Base-by-base conservation (phyloP, 2,888 invertebrate genomes). In the Macrophya alboannulata region DNA sequence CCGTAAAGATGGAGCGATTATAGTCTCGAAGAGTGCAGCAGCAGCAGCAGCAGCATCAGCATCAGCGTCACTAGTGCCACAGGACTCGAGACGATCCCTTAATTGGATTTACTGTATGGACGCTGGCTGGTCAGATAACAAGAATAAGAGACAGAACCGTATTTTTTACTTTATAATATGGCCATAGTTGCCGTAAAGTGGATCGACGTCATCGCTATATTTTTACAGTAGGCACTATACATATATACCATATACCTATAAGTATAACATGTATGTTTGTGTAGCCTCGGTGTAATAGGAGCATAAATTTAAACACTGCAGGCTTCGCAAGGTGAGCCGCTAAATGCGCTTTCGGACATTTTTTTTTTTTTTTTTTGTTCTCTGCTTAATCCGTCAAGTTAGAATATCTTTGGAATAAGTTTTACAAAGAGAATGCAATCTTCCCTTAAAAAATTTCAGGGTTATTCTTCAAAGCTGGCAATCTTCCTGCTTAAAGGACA, bases 41-140 rank as follows among this genome's bases (percentile, higher is more conserved):
- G 40, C n/a, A 45, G 45, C 45, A 45, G 45, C 43, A 45, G 43
- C 43, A 8, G 43, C 43, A 45, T 8, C 9, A 45, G 43, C 2
- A 51, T 17, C 55, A 55, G n/a, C 8, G 17, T n/a, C 17, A n/a
- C 8, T n/a, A 55, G 55, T n/a, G 55, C n/a, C 1, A 8, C 21
- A n/a, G 62, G 40, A 59, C 81, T 82, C 65, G 25, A 68, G 25
- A 68, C 45, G 77, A 68, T 68, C 68, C 83, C 83, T 71, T 83
- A 83, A 83, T 83, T 83, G 83, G 83, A 83, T 83, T 83, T 83
- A 71, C 83, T 48, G 83, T 83, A 65, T 83, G 68, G 83, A 83
- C 48, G 83, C 81, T 48, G 62, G 25, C 25, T 17, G 37, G n/a
- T 17, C 83, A 65, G 83, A 83, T 83, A 83, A 68, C 45, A n/a